A percentile compares a stretch with the other conserved stretches of the same genome.
Conservation (phyloP, 2,888 invertebrate species). For the Eilema griseolum region DNA sequence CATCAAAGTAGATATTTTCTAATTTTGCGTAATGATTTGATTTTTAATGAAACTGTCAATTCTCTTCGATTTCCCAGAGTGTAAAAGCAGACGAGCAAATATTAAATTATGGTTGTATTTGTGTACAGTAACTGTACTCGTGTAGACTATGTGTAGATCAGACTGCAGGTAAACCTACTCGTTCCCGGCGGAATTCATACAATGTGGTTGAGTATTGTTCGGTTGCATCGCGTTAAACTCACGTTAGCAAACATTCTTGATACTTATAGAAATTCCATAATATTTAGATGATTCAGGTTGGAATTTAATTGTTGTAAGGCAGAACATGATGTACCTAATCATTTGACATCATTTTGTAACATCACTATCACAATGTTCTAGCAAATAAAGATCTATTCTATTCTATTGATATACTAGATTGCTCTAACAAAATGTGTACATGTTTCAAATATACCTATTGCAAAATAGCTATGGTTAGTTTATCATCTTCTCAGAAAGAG, state of each 20-base stretch:
- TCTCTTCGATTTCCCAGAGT: neutral
- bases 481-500: too few relatives aligned
- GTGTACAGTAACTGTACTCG: neutral
- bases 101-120: neutral
- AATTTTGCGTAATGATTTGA: neutral
- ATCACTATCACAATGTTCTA: too few relatives aligned
- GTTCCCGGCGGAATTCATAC: constrained; percentile 27
- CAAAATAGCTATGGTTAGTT: too few relatives aligned
- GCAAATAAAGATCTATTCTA: too few relatives aligned
- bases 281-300: too few relatives aligned
- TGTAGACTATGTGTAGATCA: neutral
- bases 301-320: too few relatives aligned
- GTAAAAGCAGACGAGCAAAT: neutral
- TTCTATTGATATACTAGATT: too few relatives aligned
- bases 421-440: too few relatives aligned
- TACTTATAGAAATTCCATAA: neutral
- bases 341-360: too few relatives aligned
- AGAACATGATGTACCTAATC: too few relatives aligned
- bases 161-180: constrained; percentile 26
- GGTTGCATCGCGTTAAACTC: constrained; percentile 10
- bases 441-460: too few relatives aligned
- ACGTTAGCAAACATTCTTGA: constrained; percentile 3
- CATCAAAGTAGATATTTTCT: neutral
- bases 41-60: neutral
- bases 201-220: constrained; percentile 23